Conservation (phyloP, 2,113 vertebrate genomes). For the Plestiodon gilberti region DNA sequence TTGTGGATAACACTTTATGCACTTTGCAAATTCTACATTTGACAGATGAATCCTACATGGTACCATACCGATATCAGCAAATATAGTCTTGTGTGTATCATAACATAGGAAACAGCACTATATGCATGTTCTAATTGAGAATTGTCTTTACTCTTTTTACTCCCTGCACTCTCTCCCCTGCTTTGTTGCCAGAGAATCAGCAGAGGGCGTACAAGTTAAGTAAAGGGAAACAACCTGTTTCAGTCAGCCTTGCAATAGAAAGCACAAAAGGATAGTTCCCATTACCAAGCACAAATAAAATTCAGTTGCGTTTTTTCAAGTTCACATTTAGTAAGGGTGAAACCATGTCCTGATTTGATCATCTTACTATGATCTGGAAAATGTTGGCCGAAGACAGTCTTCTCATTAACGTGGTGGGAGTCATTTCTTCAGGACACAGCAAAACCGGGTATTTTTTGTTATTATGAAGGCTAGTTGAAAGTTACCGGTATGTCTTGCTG, state of each 20-base stretch:
- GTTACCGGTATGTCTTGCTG: neutral
- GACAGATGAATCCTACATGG: neutral
- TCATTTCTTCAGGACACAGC: neutral
- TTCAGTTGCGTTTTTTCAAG: neutral
- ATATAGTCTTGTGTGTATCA: neutral
- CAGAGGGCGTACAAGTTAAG: slow-evolving; percentile 21
- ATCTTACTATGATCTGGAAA: neutral
- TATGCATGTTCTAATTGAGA: neutral
- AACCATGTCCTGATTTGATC: neutral
- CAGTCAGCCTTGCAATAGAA: neutral
- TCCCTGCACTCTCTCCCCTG: neutral
- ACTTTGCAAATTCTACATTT: neutral
- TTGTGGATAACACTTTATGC: neutral
- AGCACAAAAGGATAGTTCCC: neutral
- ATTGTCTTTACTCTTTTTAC: neutral
- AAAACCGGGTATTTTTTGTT: neutral
- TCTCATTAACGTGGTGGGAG: neutral
- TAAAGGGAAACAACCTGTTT: neutral
- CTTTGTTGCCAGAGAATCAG: neutral
- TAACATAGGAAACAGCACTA: neutral
- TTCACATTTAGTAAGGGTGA: neutral
- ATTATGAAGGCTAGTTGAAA: too few species aligned
- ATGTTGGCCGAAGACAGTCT: neutral
- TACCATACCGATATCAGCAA: neutral
- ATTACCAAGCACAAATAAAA: neutral